Conservation (phyloP, 2,888 invertebrate species). For the Rotaria macrura region DNA sequence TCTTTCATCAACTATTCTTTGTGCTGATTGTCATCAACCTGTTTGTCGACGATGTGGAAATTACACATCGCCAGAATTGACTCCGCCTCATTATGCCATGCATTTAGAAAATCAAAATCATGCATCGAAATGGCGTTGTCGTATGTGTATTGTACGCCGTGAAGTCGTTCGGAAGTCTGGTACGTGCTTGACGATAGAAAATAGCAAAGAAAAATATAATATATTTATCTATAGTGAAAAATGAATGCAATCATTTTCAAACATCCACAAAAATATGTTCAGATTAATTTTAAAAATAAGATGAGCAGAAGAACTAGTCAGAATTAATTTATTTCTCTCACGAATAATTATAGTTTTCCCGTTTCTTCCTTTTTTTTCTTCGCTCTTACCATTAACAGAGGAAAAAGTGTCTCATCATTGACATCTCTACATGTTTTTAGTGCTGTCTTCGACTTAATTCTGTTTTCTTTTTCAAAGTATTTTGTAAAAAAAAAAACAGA, state of each 20-base stretch:
- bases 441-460: no score
- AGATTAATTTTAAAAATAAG: neutral
- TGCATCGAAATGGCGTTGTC: slow-evolving; percentile 18
- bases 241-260: neutral
- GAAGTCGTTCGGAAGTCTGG: slow-evolving; percentile 1
- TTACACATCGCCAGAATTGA: neutral
- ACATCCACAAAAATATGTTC: neutral
- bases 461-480: no score
- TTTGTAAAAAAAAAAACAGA: no score
- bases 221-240: no score
- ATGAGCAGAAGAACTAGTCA: neutral
- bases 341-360: neutral
- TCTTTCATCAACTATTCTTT: neutral
- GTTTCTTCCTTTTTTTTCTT: neutral
- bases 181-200: neutral
- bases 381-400: neutral
- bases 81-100: neutral
- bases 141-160: neutral
- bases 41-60: slow-evolving; percentile 28
- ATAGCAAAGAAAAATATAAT: neutral
- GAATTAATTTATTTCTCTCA: neutral
- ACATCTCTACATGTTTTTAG: no score
- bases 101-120: slow-evolving; percentile 6
- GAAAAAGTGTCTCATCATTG: no score
- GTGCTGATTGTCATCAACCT: slow-evolving; percentile 21